These are phyloP conservation scores for Arctocebus calabarensis DNA, from an alignment of 2,797 vertebrate genomes.

Conservation along the genomic window DNA sequence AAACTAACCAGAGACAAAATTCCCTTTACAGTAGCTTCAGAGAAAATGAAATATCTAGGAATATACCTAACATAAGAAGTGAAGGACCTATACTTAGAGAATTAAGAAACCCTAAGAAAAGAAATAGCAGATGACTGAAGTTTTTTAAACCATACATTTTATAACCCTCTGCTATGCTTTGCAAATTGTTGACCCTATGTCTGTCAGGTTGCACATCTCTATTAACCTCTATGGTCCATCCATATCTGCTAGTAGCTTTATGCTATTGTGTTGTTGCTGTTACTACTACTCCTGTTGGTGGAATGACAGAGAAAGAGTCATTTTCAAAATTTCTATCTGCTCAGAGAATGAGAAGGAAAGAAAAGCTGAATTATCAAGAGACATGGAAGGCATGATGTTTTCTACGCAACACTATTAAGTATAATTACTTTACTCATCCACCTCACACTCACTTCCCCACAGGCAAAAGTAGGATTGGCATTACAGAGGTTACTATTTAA, in stretches of 20 bases:
- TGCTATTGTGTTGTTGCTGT: not conserved
- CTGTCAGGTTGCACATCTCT: not conserved
- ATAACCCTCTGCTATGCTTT: not conserved
- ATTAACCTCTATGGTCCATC: not conserved
- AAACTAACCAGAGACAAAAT: no score
- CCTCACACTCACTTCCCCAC: not conserved
- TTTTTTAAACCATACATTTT: not conserved
- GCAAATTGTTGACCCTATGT: not conserved
- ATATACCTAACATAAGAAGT: no score
- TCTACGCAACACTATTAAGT: not conserved
- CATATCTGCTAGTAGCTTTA: not conserved
- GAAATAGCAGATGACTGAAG: not conserved
- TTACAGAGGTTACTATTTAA: not conserved
- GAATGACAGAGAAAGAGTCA: not conserved
- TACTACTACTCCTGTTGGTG: not conserved
- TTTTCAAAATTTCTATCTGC: not conserved
- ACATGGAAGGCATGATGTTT: not conserved
- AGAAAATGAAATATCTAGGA: no score
- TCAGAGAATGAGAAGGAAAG: conserved; percentile 19
- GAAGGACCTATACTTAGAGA: no score
- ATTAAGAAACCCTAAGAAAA: no score
- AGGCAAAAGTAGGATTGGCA: not conserved
- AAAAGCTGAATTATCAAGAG: not conserved
- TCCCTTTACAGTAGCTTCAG: no score
- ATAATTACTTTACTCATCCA: not conserved